Conservation (phyloP, 1,140 invertebrate genomes). For the Drosophila ambigua region DNA sequence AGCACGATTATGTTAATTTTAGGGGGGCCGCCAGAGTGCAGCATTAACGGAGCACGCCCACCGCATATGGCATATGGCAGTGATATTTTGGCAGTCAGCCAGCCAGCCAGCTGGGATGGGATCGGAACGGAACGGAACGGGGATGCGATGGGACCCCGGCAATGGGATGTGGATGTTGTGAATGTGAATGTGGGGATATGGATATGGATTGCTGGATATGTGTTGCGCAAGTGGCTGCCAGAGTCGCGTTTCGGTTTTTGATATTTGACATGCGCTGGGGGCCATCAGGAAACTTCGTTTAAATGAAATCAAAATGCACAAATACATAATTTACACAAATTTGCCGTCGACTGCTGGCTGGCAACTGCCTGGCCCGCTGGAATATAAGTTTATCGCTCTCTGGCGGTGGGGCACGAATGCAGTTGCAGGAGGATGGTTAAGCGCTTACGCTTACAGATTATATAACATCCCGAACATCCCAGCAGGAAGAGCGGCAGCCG, state of each 20-base stretch:
- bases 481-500: no score
- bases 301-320: slow-evolving; percentile 83
- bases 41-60: slow-evolving; percentile 78
- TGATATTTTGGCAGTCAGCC: slow-evolving; percentile 60
- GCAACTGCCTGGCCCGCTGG: slow-evolving; percentile 3
- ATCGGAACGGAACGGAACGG: slow-evolving; percentile 25
- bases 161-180: slow-evolving; percentile 44
- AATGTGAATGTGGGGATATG: slow-evolving; percentile 26
- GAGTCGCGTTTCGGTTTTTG: slow-evolving; percentile 67
- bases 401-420: slow-evolving; percentile 25
- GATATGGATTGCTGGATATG: slow-evolving; percentile 61
- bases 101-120: slow-evolving; percentile 38
- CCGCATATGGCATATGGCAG: slow-evolving; percentile 76
- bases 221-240: slow-evolving; percentile 70
- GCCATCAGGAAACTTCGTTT: slow-evolving; percentile 82
- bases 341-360: slow-evolving; percentile 46
- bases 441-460: slow-evolving; percentile 25
- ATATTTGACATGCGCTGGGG: slow-evolving; percentile 80
- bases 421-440: slow-evolving; percentile 35
- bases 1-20: slow-evolving; percentile 81
- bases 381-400: slow-evolving; percentile 45
- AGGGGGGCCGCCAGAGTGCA: slow-evolving; percentile 50
- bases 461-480: slow-evolving; percentile 30
- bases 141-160: slow-evolving; percentile 31
- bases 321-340: slow-evolving; percentile 82